Base-by-base conservation (phyloP, 2,888 invertebrate genomes). In the Danaus chrysippus region DNA sequence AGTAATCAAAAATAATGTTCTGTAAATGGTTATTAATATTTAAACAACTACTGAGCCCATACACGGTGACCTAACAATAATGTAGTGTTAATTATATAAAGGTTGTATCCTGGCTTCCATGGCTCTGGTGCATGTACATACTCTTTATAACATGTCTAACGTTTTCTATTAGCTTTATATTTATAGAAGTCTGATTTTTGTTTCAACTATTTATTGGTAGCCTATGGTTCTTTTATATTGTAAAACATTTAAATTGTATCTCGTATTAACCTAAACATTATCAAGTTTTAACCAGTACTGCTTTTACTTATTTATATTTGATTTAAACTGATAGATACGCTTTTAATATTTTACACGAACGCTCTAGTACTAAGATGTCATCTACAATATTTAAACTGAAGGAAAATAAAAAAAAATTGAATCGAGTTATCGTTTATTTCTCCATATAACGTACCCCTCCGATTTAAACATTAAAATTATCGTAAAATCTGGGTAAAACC, bases 401-500 rank as follows among this genome's bases (percentile, higher is more conserved):
- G 55, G 56, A 59, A 61, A 65, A 55, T 61, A 80, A 76, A 79
- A 70, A 83, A 82, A 84, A 76, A 62, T 76, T 62, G 61, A 59
- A 62, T 53, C 77, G 78, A 77, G 83, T 86, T 82, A 82, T 86
- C 75, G 68, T 66, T 59, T 64, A 64, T 78, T 75, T 75, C 81
- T 84, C 73, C 84, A 84, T 86, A 86, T 83, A 34, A 87, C 86
- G 87, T 78, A 87, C 85, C 87, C 85, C 78, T 84, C 79, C 79
- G 84, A 83, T 82, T 85, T 84, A 68, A 83, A 83, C 72, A 74
- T 82, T 78, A 75, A 81, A 85, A 80, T 49, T 81, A 81, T 82
- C 78, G 74, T 75, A 82, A 79, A 77, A 78, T 76, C 79, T 79
- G 77, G 70, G 70, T 78, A 81, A 81, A 75, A 77, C 70, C 70